These are phyloP conservation scores for Drosophila pseudotalamancana DNA, from an alignment of 2,888 invertebrate species.

Conservation along the genomic window DNA sequence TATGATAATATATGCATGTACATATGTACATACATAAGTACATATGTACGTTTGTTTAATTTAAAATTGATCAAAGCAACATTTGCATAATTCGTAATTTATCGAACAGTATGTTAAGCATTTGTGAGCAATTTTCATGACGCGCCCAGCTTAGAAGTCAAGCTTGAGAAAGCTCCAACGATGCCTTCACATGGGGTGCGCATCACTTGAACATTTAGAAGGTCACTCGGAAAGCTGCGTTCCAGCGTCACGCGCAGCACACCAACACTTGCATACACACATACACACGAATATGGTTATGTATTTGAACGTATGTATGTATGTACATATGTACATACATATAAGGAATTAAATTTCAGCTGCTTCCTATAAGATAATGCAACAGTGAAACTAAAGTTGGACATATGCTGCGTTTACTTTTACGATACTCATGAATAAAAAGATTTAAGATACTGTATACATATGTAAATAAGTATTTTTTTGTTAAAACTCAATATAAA, in stretches of 20 bases:
- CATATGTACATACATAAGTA: not conserved
- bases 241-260: constrained; percentile 5
- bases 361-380: not conserved
- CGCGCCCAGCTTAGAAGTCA: constrained; percentile 3
- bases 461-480: not conserved
- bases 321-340: not conserved
- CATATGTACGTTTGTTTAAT: not conserved
- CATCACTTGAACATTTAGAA: constrained; percentile 19
- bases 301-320: no score
- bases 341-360: constrained; percentile 36
- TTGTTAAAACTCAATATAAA: no score
- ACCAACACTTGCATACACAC: not conserved
- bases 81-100: constrained; percentile 40
- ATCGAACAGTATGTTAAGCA: constrained; percentile 14
- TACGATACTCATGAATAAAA: no score
- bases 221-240: constrained; percentile 22
- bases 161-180: constrained; percentile 9
- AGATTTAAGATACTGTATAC: no score
- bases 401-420: not conserved
- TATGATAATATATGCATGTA: not conserved
- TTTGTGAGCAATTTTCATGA: constrained; percentile 5
- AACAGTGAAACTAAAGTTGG: constrained; percentile 2
- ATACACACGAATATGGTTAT: no score
- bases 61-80: constrained; percentile 25
- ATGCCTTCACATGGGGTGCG: constrained; percentile 4